Base-by-base conservation (phyloP, 2,888 invertebrate species). In the Heliconius cydno region DNA sequence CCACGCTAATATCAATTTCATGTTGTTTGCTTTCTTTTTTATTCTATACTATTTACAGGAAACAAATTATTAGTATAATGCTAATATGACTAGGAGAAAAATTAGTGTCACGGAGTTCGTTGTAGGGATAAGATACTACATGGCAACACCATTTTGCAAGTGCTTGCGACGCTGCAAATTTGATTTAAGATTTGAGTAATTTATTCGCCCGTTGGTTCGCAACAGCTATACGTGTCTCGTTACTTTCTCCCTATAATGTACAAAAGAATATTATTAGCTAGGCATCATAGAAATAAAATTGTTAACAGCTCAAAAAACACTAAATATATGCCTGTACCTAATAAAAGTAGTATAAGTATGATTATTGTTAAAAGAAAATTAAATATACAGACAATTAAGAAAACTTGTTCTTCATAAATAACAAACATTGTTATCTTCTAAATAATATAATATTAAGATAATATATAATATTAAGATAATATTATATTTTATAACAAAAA, bases 191-290 rank as follows among this genome's bases (percentile, higher is more conserved):
- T 95, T 97, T 97, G 93, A 98, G 97, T 86, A 98, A 96, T 91
- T 98, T 98, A 95, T 97, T 97, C 90, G 98, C 98, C 87, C 98
- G 96, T 91, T 98, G 97, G 95, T 98, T 98, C 87, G 98, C 98
- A 90, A 97, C 97, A 87, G 97, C 97, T 96, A 98, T 98, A 94
- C 98, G 97, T 81, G 97, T 97, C 94, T 98, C 97, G 95, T 98
- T 98, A 90, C 98, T 97, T 90, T 97, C 97, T 88, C 97, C 97
- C 97, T 97, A 96, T 83, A 90, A 84, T 78, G 82, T 77, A 82
- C 76, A 84, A 82, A 79, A 74, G 63, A 52, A 79, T 63, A 76
- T 77, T 60, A 76, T 75, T 82, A 79, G 60, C 71, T 67, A 15
- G 38, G 41, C 7, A 41, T 22, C 12, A 41, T 19, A 34, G 3